These are phyloP conservation scores for Cosmia pyralina DNA, from an alignment of 2,888 invertebrate genomes.

Conservation along the genomic window DNA sequence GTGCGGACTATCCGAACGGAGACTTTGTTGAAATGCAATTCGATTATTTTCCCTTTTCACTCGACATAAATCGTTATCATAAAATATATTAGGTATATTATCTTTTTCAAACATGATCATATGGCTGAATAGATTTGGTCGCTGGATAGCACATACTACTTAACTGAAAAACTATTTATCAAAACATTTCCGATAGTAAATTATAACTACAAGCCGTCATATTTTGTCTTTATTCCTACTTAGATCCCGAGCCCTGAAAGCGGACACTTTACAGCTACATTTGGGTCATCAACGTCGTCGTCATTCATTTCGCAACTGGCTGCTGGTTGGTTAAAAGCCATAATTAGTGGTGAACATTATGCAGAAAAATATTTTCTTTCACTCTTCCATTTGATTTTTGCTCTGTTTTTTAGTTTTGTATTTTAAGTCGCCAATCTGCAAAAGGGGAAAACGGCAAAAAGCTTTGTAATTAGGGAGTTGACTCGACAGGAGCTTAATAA, in stretches of 20 bases:
- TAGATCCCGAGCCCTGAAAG: conserved; percentile 34
- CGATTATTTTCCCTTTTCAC: conserved; percentile 24
- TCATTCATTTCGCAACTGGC: conserved; percentile 52
- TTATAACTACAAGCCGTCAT: not conserved
- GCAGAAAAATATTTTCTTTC: conserved; percentile 59
- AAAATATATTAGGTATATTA: conserved; percentile 5
- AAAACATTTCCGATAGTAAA: not conserved
- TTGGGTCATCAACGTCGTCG: conserved; percentile 46
- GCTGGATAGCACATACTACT: not conserved
- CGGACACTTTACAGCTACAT: conserved; percentile 46
- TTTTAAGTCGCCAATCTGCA: conserved; percentile 71
- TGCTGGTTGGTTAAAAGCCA: conserved; percentile 54
- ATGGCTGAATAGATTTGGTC: not conserved
- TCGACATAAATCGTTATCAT: not conserved
- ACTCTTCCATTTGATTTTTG: conserved; percentile 61
- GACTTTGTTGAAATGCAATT: conserved; percentile 42
- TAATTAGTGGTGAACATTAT: conserved; percentile 55
- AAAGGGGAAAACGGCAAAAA: conserved; percentile 69
- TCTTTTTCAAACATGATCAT: not conserved
- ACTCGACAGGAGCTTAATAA: conserved; percentile 75
- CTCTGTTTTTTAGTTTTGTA: conserved; percentile 61
- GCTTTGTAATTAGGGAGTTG: conserved; percentile 75
- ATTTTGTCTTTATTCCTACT: conserved; percentile 16
- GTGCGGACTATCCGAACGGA: conserved; percentile 9
- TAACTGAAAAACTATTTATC: too few species aligned